A percentile compares a stretch with the other conserved stretches of the same genome.
Evolutionary conservation across 2,113 vertebrate genomes (phyloP).

Genomic region (Lepus americanus): DNA sequence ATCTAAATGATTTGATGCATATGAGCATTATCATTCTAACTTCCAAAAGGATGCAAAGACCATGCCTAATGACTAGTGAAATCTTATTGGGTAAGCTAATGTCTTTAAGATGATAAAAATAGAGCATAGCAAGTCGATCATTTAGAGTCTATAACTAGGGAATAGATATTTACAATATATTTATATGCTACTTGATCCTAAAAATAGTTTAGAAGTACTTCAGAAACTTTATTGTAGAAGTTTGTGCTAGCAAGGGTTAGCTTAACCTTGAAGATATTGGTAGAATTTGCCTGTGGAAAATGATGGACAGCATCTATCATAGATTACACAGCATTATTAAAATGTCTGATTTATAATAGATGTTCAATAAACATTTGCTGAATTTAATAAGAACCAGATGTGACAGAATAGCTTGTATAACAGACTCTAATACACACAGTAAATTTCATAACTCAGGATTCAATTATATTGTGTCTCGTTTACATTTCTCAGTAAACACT

Average conservation of each 20-base stretch:
- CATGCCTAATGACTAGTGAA: not conserved
- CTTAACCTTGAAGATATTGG: not conserved
- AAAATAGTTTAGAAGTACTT: slow-evolving; percentile 21
- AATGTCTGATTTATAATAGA: not conserved
- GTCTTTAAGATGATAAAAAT: not conserved
- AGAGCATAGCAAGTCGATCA: not conserved
- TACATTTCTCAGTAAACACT: not conserved
- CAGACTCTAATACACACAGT: not conserved
- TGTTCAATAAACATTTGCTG: slow-evolving; percentile 41
- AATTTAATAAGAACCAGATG: slow-evolving; percentile 11
- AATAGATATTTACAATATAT: not conserved
- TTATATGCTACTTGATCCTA: not conserved
- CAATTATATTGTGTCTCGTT: not conserved
- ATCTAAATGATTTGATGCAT: slow-evolving; percentile 35
- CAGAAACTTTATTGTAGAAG: not conserved
- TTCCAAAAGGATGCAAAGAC: not conserved
- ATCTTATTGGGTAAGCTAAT: not conserved
- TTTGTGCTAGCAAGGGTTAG: not conserved
- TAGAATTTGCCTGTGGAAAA: not conserved
- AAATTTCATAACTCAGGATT: not conserved
- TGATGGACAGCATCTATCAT: not conserved
- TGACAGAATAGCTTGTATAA: not conserved
- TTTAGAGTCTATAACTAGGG: not conserved
- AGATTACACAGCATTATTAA: not conserved
- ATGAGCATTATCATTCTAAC: not conserved